Base-by-base conservation (phyloP, 35 echinoderm and acorn worm species). In the Chiridota heheva region DNA sequence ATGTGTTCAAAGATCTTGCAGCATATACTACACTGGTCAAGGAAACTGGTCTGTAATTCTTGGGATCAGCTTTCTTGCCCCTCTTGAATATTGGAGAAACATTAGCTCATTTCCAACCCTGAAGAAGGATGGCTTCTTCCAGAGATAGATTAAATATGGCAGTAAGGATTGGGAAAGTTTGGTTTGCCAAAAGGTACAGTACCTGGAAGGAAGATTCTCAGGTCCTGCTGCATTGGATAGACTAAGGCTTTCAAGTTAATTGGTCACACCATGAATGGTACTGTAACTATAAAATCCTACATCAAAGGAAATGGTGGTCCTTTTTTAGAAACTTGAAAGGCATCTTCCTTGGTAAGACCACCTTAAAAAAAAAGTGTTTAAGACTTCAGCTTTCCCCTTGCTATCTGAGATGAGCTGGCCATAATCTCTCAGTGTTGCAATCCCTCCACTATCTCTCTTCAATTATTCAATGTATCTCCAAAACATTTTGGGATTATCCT, bases 41-140 rank as follows among this genome's bases (percentile, higher is more conserved):
- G 17, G 60, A 67, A 32, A 82, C 39, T 28, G 79, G 79, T 7
- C 79, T 51, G 62, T 82, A 82, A 56, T 82, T 82, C 35, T 20
- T 32, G 30, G 59, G 79, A 36, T 67, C 61, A 41, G 15, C 32
- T 16, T 69, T 68, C 1, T 60, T 36, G 1, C 79, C 79, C 58
- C 69, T 82, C 39, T 82, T 82, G 17, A 69, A 68, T 15, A 82
- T 82, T n/a, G 79, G 79, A 7, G 62, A 7, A 29, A 69, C 44
- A 31, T 20, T 68, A 3, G 79, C 79, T 51, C 51, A 10, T 47
- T 82, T 82, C 79, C 59, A 82, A 69, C 45, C 60, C 22, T 42
- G 7, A 68, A 63, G 79, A 26, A 75, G n/a, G 7, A 27, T 38
- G 27, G 29, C 35, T 12, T 72, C 68, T n/a, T 6, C 48, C 5